These are phyloP conservation scores for Aphelenchoides fujianensis DNA, from an alignment of 1,140 invertebrate species.

Conservation along the genomic window DNA sequence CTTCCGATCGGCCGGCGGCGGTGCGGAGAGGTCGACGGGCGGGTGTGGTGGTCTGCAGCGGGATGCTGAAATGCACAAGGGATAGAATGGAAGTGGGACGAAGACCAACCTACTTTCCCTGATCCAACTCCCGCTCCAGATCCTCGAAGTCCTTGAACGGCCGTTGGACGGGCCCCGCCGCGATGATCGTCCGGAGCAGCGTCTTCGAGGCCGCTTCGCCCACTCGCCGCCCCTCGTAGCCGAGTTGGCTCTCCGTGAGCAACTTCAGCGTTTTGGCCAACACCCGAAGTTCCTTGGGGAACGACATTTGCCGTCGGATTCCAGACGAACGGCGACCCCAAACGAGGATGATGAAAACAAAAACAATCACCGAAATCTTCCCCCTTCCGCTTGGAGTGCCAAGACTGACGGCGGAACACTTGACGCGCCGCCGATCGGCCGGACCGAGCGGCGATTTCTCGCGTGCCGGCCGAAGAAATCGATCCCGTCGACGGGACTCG, in stretches of 20 bases:
- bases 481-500: no score
- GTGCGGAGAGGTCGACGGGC: not conserved
- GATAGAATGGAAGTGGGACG: not conserved
- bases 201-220: constrained; percentile 3
- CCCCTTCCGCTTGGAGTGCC: no score
- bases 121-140: not conserved
- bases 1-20: constrained; percentile 3
- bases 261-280: constrained; percentile 26
- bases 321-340: no score
- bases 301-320: no score
- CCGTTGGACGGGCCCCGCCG: constrained; percentile 17
- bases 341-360: no score
- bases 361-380: no score
- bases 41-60: no score
- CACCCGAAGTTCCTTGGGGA: not conserved
- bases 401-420: no score
- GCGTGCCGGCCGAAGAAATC: no score
- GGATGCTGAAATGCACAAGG: not conserved
- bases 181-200: constrained; percentile 5
- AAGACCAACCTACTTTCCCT: constrained; percentile 17
- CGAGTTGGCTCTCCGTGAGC: constrained; percentile 17
- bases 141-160: constrained; percentile 23
- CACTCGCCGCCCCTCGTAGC: constrained; percentile 16
- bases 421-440: no score
- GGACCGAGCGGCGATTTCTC: no score